Evolutionary conservation across 53 echinoderm and acorn worm species (phyloP).

Genomic region (Echinarachnius parma): DNA sequence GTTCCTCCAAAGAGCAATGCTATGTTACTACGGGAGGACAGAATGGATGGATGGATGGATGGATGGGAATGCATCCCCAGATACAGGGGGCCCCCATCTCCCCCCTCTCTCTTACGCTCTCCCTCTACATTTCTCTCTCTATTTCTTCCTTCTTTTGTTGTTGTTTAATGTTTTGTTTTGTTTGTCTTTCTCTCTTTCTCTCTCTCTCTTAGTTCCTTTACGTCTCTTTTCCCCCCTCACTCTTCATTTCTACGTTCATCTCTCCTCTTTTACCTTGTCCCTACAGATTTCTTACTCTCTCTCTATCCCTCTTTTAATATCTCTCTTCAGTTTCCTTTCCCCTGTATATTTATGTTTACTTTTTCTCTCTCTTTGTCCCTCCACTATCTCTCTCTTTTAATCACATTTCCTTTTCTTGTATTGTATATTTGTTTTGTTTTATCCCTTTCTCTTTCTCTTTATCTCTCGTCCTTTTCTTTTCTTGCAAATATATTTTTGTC

Average conservation of each 20-base stretch:
- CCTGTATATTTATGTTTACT: neutral
- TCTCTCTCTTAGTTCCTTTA: neutral
- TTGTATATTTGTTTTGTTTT: neutral
- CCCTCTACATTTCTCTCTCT: neutral
- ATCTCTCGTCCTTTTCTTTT: neutral
- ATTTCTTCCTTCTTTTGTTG: neutral
- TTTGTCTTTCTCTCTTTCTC: conserved; percentile 2
- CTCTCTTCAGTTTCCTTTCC: conserved; percentile 7
- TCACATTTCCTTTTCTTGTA: neutral
- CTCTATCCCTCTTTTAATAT: conserved; percentile 18
- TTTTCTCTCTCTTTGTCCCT: neutral
- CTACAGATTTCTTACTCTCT: neutral
- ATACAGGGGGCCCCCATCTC: no score
- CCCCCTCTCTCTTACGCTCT: neutral
- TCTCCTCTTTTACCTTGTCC: neutral
- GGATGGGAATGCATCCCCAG: no score
- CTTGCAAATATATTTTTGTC: neutral
- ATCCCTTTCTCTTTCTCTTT: neutral
- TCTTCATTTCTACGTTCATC: neutral
- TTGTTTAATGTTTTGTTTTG: no score
- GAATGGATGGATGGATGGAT: no score
- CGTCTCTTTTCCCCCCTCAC: neutral
- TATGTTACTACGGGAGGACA: no score
- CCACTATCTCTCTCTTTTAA: neutral
- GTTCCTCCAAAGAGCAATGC: no score